Evolutionary conservation across 1,140 invertebrate genomes (phyloP).

Genomic region (Plectrocnemia conspersa): DNA sequence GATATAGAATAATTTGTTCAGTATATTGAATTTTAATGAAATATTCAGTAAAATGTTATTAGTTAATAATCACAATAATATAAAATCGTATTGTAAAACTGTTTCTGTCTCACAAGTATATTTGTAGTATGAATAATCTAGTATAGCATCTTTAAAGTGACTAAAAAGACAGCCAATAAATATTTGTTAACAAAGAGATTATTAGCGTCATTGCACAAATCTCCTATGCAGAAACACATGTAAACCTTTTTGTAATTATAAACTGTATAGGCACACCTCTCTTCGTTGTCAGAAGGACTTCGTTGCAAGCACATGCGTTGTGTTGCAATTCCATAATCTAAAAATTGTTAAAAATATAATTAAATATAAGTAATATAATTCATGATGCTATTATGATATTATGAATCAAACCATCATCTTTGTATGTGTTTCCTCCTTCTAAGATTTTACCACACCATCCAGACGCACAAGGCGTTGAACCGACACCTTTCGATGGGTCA

Average conservation of each 20-base stretch:
- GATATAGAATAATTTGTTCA: too few species aligned
- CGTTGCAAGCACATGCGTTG: constrained; percentile 81
- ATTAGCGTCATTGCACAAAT: constrained; percentile 69
- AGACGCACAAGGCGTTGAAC: constrained; percentile 77
- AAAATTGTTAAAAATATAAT: constrained; percentile 36
- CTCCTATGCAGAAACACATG: constrained; percentile 90
- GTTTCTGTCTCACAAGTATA: too few species aligned
- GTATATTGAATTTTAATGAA: too few species aligned
- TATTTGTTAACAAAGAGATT: background rate
- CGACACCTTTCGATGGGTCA: constrained; percentile 63
- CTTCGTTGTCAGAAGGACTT: constrained; percentile 80
- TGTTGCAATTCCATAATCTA: constrained; percentile 83
- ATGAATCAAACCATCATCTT: constrained; percentile 53
- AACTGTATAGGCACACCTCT: constrained; percentile 79
- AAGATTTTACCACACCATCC: constrained; percentile 92
- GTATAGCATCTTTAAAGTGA: background rate
- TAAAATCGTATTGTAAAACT: too few species aligned
- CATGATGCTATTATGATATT: constrained; percentile 1
- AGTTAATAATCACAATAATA: too few species aligned
- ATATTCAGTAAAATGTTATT: too few species aligned
- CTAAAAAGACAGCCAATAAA: background rate
- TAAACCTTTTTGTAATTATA: constrained; percentile 76
- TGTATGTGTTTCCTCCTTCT: constrained; percentile 68
- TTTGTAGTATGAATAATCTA: too few species aligned
- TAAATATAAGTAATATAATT: constrained; percentile 2